Evolutionary conservation across 2,797 vertebrate genomes (phyloP).

Genomic region (Hydrocynus forskahlii): DNA sequence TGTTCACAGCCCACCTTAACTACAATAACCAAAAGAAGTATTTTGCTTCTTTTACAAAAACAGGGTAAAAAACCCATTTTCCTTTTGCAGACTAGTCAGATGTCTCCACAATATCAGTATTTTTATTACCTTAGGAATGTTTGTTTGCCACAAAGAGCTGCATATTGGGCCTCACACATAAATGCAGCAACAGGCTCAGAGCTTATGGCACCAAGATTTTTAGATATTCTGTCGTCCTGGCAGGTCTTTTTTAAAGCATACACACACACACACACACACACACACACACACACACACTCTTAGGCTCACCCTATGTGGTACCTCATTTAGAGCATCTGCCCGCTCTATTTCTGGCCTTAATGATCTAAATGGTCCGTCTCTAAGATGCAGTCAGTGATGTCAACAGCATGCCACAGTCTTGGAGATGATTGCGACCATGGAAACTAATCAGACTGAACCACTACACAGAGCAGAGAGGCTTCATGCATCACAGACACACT

Average conservation of each 20-base stretch:
- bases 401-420: conserved; percentile 30
- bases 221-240: conserved; percentile 26
- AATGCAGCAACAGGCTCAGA: background rate
- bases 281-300: background rate
- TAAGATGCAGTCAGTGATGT: conserved; percentile 43
- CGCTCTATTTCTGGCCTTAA: conserved; percentile 51
- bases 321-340: conserved; percentile 38
- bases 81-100: too few relatives aligned
- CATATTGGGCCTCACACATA: background rate
- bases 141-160: too few relatives aligned
- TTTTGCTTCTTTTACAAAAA: too few relatives aligned
- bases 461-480: background rate
- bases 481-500: background rate
- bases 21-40: too few relatives aligned
- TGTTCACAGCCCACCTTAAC: too few relatives aligned
- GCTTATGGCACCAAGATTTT: conserved; percentile 15
- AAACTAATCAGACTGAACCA: conserved; percentile 15
- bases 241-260: conserved; percentile 37
- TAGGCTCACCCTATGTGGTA: background rate
- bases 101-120: too few relatives aligned
- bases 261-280: conserved; percentile 18
- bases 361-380: conserved; percentile 41
- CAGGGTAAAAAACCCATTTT: too few relatives aligned
- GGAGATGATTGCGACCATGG: conserved; percentile 9
- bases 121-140: too few relatives aligned